A percentile compares a stretch with the other conserved stretches of the same genome.
phyloP scores from a whole-genome alignment of 2,113 vertebrate species.

The Typhlomys cinereus region DNA sequence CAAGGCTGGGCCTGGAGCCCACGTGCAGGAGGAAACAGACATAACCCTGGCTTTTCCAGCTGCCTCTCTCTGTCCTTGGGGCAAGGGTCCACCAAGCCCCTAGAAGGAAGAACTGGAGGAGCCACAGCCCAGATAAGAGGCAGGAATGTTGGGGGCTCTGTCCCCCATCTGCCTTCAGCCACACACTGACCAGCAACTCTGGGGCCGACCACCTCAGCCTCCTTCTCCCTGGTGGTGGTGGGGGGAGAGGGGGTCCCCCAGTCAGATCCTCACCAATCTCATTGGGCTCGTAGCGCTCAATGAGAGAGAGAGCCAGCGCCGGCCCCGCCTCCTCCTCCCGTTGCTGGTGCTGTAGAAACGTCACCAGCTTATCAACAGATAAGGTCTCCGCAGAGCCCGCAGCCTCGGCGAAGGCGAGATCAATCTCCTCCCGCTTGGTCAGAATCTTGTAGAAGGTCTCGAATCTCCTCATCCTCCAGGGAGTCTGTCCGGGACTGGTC shows the following conservation, averaged over 20 bases:
- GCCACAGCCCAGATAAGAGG: not conserved
- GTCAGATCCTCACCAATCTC: conserved; percentile 85
- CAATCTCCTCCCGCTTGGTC: conserved; percentile 92
- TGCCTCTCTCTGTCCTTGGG: not conserved
- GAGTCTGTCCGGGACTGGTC: conserved; percentile 92
- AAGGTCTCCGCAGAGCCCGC: conserved; percentile 83
- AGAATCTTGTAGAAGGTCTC: conserved; percentile 93
- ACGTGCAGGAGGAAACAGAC: not conserved
- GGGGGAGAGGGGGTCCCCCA: not conserved
- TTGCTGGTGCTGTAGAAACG: conserved; percentile 90
- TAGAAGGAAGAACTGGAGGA: not conserved
- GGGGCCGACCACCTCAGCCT: not conserved
- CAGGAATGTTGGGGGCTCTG: not conserved
- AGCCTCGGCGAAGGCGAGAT: conserved; percentile 87
- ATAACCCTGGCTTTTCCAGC: not conserved
- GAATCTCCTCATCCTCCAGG: conserved; percentile 95
- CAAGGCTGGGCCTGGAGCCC: not conserved
- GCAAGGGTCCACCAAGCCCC: not conserved
- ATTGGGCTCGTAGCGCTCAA: conserved; percentile 93
- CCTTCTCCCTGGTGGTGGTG: not conserved
- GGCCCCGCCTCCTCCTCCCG: conserved; percentile 86
- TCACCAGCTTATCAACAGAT: conserved; percentile 86
- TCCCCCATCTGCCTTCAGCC: not conserved
- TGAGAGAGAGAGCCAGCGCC: conserved; percentile 86
- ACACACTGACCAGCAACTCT: not conserved